A percentile compares a stretch with the other conserved stretches of the same genome.
These are phyloP conservation scores for Syngnathus rostellatus DNA, from an alignment of 2,797 vertebrate species.

Conservation along the genomic window DNA sequence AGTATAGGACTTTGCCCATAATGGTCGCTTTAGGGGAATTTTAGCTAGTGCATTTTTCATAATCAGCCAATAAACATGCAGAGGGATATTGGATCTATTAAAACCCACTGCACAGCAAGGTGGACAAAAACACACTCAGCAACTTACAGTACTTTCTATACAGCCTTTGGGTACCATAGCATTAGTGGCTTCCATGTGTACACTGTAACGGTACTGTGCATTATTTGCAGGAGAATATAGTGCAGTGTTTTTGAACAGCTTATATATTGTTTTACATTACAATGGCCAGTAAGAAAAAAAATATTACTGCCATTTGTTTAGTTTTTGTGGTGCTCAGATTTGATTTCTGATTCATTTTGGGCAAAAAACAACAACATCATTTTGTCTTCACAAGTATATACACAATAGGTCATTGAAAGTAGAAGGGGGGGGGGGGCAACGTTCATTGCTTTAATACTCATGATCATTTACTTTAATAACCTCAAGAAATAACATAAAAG, in stretches of 20 bases:
- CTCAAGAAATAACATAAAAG: conserved; percentile 10
- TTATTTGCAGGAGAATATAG: not conserved
- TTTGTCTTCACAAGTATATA: not conserved
- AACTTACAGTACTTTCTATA: not conserved
- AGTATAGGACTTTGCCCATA: conserved; percentile 26
- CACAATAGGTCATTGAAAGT: not conserved
- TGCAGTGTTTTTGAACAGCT: not conserved
- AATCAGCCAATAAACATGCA: conserved; percentile 68
- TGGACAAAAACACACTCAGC: conserved; percentile 6
- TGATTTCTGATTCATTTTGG: no score
- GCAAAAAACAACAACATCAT: not conserved
- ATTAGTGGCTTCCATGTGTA: not conserved
- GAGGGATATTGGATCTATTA: conserved; percentile 57
- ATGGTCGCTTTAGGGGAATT: conserved; percentile 35
- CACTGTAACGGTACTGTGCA: not conserved
- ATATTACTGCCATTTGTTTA: no score
- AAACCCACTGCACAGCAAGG: conserved; percentile 30
- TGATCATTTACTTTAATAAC: not conserved
- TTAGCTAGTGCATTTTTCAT: conserved; percentile 55
- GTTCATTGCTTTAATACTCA: not conserved
- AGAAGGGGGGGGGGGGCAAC: not conserved
- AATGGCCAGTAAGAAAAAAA: no score
- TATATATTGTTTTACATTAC: no score
- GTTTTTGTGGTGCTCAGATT: no score
- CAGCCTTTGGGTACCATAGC: not conserved